Evolutionary conservation across 2,888 invertebrate species (phyloP), one percentile per base, ranked within the genome.

Genomic region (Lamproptera curius): DNA sequence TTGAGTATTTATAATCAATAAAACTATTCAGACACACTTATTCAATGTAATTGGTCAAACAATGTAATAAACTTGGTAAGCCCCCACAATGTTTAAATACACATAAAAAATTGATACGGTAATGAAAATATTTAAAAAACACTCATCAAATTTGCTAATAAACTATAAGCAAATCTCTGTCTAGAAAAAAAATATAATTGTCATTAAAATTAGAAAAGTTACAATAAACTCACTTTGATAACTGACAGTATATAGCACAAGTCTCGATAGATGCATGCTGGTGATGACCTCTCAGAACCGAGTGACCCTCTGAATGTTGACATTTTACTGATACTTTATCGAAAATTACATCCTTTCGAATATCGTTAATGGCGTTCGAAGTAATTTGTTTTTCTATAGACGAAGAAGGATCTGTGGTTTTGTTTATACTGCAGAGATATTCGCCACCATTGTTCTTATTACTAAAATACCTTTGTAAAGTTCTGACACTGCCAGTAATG

Each of bases 231-330:
- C 68, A 86, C 87, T 85, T 86, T 43, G 83, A 85, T 52, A 87
- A 61, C 58, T 87, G 87, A 56, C 87, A 87, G 56, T 86, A 87
- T 56, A 87, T 82, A 52, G 83, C 83, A 69, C 87, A 86, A 37
- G 84, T 81, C 63, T 87, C 87, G 43, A 78, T 57, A 48, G 85
- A 83, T 36, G 73, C 70, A 61, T 87, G 86, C 55, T 82, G 79
- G 50, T 85, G 83, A 56, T 86, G 87, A 40, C 87, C 84, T 45
- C 85, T 65, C 11, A 87, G 71, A 35, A 86, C 82, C 49, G 82
- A 77, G 53, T 86, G 84, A 17, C 79, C 84, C 53, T 83, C 82
- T 55, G 82, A 70, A 67, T 86, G 86, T 53, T 82, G 80, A 57
- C 85, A 86, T 59, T 76, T 80, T 40, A 74, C 57, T 20, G 68